A percentile compares a stretch with the other conserved stretches of the same genome.
Evolutionary conservation across 2,113 vertebrate species (phyloP).

Genomic region (Petaurus breviceps): DNA sequence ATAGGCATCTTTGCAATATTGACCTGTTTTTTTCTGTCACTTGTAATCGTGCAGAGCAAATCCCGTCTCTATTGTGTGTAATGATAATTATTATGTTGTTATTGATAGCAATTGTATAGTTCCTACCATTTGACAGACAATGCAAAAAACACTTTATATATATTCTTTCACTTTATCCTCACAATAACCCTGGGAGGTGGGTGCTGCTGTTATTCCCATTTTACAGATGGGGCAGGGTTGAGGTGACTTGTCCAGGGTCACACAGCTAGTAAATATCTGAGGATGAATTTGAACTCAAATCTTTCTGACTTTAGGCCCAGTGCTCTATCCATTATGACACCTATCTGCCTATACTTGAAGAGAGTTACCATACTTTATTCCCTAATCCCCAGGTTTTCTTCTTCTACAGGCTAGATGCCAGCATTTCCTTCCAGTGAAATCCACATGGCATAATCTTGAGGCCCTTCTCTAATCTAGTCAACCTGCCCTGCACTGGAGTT

Average conservation of each 20-base stretch:
- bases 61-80: too few species aligned
- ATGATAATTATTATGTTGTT: too few species aligned
- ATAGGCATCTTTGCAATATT: not conserved
- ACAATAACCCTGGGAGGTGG: not conserved
- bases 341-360: not conserved
- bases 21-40: not conserved
- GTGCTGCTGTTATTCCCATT: not conserved
- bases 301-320: not conserved
- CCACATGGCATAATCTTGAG: not conserved
- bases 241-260: not conserved
- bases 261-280: too few species aligned
- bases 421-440: not conserved
- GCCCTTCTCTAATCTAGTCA: not conserved
- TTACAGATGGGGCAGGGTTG: not conserved
- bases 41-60: not conserved
- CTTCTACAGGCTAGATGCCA: not conserved
- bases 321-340: not conserved
- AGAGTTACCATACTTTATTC: not conserved
- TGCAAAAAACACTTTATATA: not conserved
- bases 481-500: not conserved
- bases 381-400: not conserved
- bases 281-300: not conserved
- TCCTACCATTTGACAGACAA: not conserved
- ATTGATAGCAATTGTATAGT: not conserved
- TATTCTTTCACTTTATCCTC: not conserved